Evolutionary conservation across 2,113 vertebrate species (phyloP).

Genomic region (Oryctolagus cuniculus): DNA sequence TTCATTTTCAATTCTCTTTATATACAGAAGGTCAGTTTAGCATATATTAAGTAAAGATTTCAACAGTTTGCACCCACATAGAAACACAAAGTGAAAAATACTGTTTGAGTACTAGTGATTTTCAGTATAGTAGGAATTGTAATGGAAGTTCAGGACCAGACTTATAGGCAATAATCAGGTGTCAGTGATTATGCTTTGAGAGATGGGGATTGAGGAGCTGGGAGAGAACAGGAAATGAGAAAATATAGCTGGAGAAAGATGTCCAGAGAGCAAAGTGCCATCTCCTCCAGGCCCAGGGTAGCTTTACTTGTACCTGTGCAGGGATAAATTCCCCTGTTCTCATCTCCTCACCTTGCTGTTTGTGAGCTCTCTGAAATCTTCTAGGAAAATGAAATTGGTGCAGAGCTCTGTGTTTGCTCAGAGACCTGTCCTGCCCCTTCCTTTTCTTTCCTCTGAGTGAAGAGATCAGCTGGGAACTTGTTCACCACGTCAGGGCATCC

Average conservation of each 20-base stretch:
- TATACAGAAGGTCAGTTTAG: no score
- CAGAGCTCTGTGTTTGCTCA: not conserved
- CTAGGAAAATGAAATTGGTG: conserved; percentile 13
- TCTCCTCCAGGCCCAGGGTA: not conserved
- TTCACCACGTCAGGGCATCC: not conserved
- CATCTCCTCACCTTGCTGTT: not conserved
- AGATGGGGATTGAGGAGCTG: not conserved
- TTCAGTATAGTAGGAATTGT: not conserved
- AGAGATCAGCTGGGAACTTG: not conserved
- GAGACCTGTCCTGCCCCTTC: not conserved
- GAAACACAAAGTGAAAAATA: no score
- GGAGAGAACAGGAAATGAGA: not conserved
- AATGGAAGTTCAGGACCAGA: not conserved
- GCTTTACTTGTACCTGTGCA: not conserved
- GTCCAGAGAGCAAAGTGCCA: not conserved
- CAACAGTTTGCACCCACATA: no score
- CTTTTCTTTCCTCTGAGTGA: not conserved
- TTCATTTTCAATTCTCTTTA: no score
- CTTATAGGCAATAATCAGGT: not conserved
- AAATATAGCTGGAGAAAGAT: not conserved
- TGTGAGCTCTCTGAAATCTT: not conserved
- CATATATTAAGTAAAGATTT: no score
- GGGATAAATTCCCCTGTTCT: not conserved
- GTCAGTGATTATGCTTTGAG: not conserved
- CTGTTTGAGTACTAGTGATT: no score